A percentile compares a stretch with the other conserved stretches of the same genome.
Conservation (phyloP, 2,797 vertebrate species). For the Rhynchonycteris naso region DNA sequence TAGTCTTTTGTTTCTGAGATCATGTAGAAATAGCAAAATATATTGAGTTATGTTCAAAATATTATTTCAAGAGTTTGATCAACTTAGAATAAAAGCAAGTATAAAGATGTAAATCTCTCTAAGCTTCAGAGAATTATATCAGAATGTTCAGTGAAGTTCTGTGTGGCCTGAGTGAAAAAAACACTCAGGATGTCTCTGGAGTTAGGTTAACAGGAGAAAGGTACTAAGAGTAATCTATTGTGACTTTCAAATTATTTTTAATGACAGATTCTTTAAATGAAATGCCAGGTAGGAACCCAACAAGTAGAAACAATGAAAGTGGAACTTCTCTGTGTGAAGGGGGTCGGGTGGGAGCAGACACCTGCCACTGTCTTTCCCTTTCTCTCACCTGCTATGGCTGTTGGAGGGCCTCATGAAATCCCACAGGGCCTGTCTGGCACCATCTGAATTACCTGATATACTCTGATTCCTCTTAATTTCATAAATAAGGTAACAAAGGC, state of each 20-base stretch:
- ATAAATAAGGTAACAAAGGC: background rate
- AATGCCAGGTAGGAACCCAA: background rate
- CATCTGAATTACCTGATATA: background rate
- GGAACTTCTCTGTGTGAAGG: background rate
- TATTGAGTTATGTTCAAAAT: constrained; percentile 19
- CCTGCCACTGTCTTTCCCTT: background rate
- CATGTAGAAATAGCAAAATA: background rate
- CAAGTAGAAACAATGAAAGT: background rate
- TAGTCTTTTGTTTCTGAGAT: constrained; percentile 20
- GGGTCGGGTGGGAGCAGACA: background rate
- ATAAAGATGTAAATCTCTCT: background rate
- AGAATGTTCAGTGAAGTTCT: background rate
- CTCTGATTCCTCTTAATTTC: background rate
- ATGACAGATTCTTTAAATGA: background rate
- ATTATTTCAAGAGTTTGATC: background rate
- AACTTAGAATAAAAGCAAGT: background rate
- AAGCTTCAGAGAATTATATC: background rate
- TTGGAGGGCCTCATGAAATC: background rate
- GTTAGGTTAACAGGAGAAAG: background rate
- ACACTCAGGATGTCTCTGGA: background rate
- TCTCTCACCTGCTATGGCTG: background rate
- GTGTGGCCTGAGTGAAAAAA: background rate
- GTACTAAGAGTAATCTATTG: background rate
- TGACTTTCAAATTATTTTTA: background rate
- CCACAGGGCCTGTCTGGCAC: background rate